phyloP scores from a whole-genome alignment of 2,888 invertebrate genomes.

The Andrena marginata region DNA sequence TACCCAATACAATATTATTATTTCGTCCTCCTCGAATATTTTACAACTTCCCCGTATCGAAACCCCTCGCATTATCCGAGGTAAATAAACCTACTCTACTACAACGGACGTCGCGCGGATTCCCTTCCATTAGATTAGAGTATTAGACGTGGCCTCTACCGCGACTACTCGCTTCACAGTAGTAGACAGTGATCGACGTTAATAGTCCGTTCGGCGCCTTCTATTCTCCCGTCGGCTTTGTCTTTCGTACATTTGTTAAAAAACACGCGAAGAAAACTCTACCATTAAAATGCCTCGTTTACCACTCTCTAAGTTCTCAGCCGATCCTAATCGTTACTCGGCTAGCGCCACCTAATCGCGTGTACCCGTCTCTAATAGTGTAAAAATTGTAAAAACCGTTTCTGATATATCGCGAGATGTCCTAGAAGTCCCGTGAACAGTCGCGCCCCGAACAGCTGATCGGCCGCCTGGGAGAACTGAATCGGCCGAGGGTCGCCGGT shows the following conservation, averaged over 20 bases:
- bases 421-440: background rate
- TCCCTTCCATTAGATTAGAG: background rate
- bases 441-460: background rate
- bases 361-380: background rate
- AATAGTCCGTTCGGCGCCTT: background rate
- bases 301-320: background rate
- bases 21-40: background rate
- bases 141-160: background rate
- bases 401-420: background rate
- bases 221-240: background rate
- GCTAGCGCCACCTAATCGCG: background rate
- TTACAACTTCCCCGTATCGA: background rate
- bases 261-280: background rate
- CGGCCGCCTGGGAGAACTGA: background rate
- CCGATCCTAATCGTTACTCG: background rate
- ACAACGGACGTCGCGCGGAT: background rate
- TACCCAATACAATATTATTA: too few species aligned
- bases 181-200: background rate
- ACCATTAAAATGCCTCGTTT: background rate
- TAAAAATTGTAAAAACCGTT: slow-evolving; percentile 6
- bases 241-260: background rate
- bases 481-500: background rate
- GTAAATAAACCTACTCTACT: background rate
- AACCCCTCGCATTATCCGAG: background rate
- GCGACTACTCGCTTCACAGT: background rate